Conservation (phyloP, 2,797 vertebrate species). For the Trichosurus vulpecula region DNA sequence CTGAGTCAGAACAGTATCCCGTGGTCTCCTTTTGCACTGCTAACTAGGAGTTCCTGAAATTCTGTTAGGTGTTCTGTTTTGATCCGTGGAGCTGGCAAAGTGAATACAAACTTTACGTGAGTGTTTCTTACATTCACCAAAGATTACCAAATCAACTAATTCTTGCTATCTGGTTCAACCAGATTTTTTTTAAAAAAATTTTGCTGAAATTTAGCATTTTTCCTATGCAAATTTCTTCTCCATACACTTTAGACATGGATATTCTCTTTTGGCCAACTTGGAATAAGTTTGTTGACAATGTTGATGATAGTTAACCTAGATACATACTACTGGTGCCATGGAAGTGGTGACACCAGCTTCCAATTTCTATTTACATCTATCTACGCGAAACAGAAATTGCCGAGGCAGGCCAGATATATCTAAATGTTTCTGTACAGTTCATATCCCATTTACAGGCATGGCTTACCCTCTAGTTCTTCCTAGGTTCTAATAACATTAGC, state of each 20-base stretch:
- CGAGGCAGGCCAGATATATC: background rate
- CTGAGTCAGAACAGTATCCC: background rate
- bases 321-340: background rate
- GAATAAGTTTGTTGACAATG: background rate
- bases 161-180: background rate
- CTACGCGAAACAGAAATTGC: background rate
- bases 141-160: background rate
- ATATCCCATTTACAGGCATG: constrained; percentile 1
- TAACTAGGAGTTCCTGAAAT: background rate
- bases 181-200: background rate
- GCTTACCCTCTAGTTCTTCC: background rate
- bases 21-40: background rate
- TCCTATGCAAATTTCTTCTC: background rate
- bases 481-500: constrained; percentile 30
- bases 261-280: background rate
- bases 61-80: background rate
- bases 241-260: background rate
- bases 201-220: background rate
- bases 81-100: background rate
- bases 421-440: background rate
- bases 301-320: background rate
- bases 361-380: background rate
- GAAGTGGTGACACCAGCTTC: background rate
- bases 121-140: background rate
- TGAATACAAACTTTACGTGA: background rate